Conservation (phyloP, 92 coral and sea anemone genomes). For the Porites divaricata region DNA sequence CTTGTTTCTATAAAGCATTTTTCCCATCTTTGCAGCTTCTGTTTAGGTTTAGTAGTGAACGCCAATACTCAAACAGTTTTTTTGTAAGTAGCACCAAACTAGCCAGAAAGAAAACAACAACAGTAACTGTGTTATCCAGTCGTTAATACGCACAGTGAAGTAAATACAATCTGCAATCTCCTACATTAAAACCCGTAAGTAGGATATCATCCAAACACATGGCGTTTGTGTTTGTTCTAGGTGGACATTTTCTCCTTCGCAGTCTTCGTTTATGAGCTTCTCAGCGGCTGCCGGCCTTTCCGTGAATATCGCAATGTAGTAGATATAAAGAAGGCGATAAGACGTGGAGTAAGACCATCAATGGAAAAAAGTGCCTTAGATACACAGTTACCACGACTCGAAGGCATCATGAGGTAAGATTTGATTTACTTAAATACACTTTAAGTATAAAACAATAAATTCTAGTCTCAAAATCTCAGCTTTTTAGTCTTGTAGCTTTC, state of each 20-base stretch:
- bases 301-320: conserved; percentile 85
- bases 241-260: conserved; percentile 98
- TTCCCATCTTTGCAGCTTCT: too few species aligned
- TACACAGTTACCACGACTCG: conserved; percentile 87
- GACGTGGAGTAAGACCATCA: conserved; percentile 92
- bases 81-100: too few species aligned
- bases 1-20: too few species aligned
- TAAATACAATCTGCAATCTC: too few species aligned
- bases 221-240: conserved; percentile 30
- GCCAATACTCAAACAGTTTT: too few species aligned
- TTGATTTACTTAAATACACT: not conserved
- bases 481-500: too few species aligned
- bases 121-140: too few species aligned
- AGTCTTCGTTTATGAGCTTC: conserved; percentile 86
- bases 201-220: not conserved
- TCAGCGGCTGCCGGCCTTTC: conserved; percentile 90
- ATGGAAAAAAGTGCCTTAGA: conserved; percentile 77
- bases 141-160: too few species aligned
- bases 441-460: not conserved
- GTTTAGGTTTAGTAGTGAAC: too few species aligned
- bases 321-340: conserved; percentile 95
- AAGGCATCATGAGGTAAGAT: conserved; percentile 73
- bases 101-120: too few species aligned
- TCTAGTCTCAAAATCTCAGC: too few species aligned
- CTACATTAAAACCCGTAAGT: too few species aligned